Conservation (phyloP, 2,888 invertebrate genomes). For the Synanthedon tipuliformis region DNA sequence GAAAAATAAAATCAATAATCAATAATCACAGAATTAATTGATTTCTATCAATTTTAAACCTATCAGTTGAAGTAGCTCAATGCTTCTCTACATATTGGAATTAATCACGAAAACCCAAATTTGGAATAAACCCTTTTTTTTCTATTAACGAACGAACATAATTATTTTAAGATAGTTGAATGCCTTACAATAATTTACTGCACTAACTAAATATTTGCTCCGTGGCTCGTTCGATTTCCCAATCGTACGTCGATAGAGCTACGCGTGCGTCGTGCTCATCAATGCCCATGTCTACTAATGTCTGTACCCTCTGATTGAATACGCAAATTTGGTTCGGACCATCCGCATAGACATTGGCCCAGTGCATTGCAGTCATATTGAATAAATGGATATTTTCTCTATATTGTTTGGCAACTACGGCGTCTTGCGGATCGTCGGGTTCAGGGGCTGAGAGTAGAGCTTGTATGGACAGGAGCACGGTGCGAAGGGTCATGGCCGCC, state of each 20-base stretch:
- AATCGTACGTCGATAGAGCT: conserved; percentile 91
- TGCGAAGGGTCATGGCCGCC: conserved; percentile 97
- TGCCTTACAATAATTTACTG: too few species aligned
- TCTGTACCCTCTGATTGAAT: conserved; percentile 87
- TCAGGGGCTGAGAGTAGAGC: conserved; percentile 92
- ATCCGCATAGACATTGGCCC: conserved; percentile 95
- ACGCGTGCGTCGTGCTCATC: conserved; percentile 89
- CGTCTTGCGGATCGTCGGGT: conserved; percentile 95
- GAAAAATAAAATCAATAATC: too few species aligned
- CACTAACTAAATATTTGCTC: conserved; percentile 70
- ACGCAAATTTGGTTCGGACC: conserved; percentile 74
- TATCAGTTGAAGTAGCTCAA: too few species aligned
- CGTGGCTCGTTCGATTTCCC: conserved; percentile 93
- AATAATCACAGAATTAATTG: too few species aligned
- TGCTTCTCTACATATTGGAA: too few species aligned
- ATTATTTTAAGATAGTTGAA: too few species aligned
- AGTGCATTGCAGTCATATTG: conserved; percentile 91
- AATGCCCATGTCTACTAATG: conserved; percentile 94
- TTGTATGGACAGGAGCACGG: conserved; percentile 95
- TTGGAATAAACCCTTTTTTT: too few species aligned
- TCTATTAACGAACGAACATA: too few species aligned
- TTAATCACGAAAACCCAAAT: too few species aligned
- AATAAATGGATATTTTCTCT: conserved; percentile 90
- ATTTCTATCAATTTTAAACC: too few species aligned
- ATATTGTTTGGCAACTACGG: conserved; percentile 97